Evolutionary conservation across 1,140 invertebrate species (phyloP).

Genomic region (Neotoxoptera formosana): DNA sequence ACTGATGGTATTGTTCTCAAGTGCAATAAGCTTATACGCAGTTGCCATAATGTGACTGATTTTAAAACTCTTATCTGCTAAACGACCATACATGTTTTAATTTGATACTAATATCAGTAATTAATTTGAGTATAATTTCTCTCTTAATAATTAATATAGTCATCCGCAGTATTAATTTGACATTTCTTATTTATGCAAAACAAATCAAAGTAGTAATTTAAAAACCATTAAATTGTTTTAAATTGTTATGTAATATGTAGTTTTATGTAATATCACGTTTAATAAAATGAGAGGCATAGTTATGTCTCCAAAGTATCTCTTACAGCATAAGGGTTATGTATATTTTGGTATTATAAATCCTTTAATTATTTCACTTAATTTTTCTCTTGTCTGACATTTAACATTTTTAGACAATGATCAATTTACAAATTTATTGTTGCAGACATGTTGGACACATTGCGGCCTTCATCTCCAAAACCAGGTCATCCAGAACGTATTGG

Average conservation of each 20-base stretch:
- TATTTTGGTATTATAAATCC: constrained; percentile 4
- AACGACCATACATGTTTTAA: not conserved
- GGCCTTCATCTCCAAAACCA: constrained; percentile 82
- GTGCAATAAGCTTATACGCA: not conserved
- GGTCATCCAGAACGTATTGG: constrained; percentile 75
- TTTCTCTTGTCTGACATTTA: not conserved
- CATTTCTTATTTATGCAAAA: not conserved
- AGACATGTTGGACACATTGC: constrained; percentile 82
- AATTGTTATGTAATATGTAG: not conserved
- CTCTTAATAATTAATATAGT: not conserved
- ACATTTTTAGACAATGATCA: not conserved
- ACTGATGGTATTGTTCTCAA: constrained; percentile 28
- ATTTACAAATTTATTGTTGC: constrained; percentile 62
- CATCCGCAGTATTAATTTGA: not conserved
- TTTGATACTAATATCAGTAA: constrained; percentile 38
- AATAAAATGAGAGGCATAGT: constrained; percentile 38
- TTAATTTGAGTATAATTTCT: not conserved
- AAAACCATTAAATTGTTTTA: not conserved
- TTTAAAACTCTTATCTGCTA: constrained; percentile 10
- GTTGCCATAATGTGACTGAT: not conserved
- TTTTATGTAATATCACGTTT: not conserved
- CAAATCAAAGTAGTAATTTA: not conserved
- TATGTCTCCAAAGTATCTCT: constrained; percentile 43
- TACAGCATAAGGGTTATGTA: constrained; percentile 7
- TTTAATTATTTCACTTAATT: not conserved